Conservation (phyloP, 2,113 vertebrate species). For the Rhea pennata region DNA sequence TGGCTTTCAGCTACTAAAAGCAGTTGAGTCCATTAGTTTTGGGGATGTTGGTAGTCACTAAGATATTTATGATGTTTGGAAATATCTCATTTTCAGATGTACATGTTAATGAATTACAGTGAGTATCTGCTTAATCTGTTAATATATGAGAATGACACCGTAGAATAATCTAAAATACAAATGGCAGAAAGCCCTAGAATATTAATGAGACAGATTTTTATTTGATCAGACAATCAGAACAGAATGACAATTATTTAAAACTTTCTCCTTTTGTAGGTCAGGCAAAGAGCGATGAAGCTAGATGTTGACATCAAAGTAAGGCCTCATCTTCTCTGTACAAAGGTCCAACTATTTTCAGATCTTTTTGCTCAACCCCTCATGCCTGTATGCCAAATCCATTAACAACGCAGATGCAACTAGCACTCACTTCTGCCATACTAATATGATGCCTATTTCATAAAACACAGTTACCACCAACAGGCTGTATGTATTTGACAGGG, state of each 20-base stretch:
- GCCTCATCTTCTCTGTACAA: neutral
- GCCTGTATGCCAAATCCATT: neutral
- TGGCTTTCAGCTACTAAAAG: neutral
- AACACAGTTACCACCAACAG: neutral
- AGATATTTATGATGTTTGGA: neutral
- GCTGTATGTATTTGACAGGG: accelerated
- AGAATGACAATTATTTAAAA: neutral
- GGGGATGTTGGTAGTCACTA: neutral
- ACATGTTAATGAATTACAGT: neutral
- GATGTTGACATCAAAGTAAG: neutral
- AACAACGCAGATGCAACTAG: neutral
- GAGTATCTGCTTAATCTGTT: neutral
- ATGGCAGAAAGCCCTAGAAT: neutral
- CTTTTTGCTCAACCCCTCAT: neutral
- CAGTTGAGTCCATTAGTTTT: neutral
- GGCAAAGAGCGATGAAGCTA: neutral
- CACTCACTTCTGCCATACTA: neutral
- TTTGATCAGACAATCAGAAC: neutral
- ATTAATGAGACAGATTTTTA: neutral
- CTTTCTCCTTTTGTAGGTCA: neutral
- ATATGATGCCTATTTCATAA: neutral
- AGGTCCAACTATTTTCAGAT: neutral
- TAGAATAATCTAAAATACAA: neutral
- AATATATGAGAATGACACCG: neutral
- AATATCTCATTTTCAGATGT: neutral